Conservation (phyloP, 2,113 vertebrate species). For the Carassius carassius region DNA sequence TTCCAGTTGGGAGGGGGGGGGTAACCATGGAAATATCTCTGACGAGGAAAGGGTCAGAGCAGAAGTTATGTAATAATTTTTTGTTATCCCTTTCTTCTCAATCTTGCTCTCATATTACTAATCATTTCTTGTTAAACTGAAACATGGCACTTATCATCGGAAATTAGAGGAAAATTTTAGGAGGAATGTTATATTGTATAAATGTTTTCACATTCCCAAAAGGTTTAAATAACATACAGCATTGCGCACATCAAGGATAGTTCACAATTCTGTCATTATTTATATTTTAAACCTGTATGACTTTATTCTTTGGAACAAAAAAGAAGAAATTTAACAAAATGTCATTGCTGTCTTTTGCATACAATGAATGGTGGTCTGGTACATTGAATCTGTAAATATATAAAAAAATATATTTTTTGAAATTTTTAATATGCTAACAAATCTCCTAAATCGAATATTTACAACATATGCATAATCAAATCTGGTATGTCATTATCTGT, state of each 20-base stretch:
- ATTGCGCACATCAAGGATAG: too few relatives aligned
- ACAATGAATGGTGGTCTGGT: not conserved
- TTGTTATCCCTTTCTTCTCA: constrained; percentile 18
- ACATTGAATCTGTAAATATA: not conserved
- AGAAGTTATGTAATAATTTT: constrained; percentile 45
- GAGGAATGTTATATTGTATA: not conserved
- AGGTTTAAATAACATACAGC: not conserved
- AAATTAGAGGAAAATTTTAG: not conserved
- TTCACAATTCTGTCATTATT: too few relatives aligned
- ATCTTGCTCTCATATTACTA: not conserved
- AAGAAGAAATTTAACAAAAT: not conserved
- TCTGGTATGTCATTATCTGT: not conserved
- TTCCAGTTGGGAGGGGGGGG: constrained; percentile 60
- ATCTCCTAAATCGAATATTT: not conserved
- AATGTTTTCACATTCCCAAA: not conserved
- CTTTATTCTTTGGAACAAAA: not conserved
- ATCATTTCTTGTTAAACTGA: not conserved
- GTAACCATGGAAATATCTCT: constrained; percentile 70
- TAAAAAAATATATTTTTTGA: not conserved
- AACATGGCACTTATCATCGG: not conserved
- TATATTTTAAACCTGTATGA: not conserved
- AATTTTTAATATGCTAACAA: not conserved
- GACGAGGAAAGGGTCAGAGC: constrained; percentile 34
- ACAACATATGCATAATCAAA: not conserved
- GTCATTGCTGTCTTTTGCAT: not conserved